Evolutionary conservation across 1,140 invertebrate genomes (phyloP).

Genomic region (Drosophila arawakana): DNA sequence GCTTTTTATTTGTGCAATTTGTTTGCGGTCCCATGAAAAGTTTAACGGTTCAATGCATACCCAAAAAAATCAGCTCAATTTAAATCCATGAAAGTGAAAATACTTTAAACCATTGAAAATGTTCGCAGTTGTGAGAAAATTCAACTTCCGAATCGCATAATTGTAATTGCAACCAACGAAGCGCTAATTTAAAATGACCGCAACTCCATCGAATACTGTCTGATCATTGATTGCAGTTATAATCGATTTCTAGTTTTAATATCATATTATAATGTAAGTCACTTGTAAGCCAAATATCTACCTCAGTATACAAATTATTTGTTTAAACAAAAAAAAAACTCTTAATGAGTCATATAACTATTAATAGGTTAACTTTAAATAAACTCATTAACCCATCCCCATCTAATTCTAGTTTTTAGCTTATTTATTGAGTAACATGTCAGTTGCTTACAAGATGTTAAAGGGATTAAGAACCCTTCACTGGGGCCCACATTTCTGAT

Average conservation of each 20-base stretch:
- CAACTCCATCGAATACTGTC: slow-evolving; percentile 51
- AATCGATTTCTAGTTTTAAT: slow-evolving; percentile 26
- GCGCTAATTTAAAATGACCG: slow-evolving; percentile 61
- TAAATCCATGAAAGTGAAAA: slow-evolving; percentile 28
- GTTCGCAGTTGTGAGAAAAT: neutral
- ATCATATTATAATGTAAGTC: no score
- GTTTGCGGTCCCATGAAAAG: slow-evolving; percentile 20
- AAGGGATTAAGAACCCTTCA: no score
- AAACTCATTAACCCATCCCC: no score
- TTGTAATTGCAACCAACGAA: slow-evolving; percentile 12
- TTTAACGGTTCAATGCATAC: slow-evolving; percentile 21
- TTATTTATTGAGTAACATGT: no score
- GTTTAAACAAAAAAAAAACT: no score
- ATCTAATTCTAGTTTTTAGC: no score
- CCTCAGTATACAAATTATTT: no score
- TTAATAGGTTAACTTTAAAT: no score
- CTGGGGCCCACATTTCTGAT: no score
- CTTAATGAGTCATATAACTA: no score
- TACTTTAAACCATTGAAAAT: neutral
- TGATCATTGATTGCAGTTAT: slow-evolving; percentile 65
- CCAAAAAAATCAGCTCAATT: slow-evolving; percentile 18
- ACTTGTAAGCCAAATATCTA: no score
- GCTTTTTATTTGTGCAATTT: slow-evolving; percentile 35
- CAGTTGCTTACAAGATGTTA: no score
- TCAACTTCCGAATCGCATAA: slow-evolving; percentile 18